Evolutionary conservation across 2,113 vertebrate species (phyloP), one percentile per base, ranked within the genome.

Genomic region (Petromus typicus): DNA sequence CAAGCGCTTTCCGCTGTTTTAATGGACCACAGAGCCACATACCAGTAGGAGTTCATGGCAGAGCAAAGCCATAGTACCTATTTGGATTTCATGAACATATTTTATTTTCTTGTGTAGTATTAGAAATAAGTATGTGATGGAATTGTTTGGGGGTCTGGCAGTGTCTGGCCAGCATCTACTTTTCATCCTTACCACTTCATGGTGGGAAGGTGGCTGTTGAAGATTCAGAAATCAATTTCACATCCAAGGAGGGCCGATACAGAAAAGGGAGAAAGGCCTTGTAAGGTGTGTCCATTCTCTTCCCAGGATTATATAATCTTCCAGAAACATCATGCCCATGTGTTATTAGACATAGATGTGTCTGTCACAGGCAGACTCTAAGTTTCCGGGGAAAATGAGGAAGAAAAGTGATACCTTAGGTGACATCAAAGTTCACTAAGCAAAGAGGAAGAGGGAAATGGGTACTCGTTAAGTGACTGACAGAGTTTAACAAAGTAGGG

Each of bases 391-490:
- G 27, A 54, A 27, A 37, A n/a, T 10, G 51, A n/a, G 14, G 18
- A 89, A 92, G 30, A 25, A 66, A 89, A 80, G 25, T 75, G 34
- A 90, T 34, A 89, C 14, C 48, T n/a, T 64, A 75, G 66, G 40
- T 27, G 56, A 88, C 69, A 75, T 45, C 27, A 73, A 80, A 95
- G 45, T 80, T 95, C 54, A 69, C 6, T 84, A 17, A 76, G 40
- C 57, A 84, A 59, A 95, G 92, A 51, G 20, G 40, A 95, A 87
- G 22, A 34, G 4, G 64, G 7, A 82, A 69, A 92, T 71, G 30
- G 13, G 45, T 84, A 73, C 5, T 80, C 76, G 64, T 57, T 57
- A 88, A 90, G 76, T 48, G 83, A 85, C 54, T 87, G 59, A 40
- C n/a, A 71, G 51, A 61, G 25, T 80, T 56, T 80, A 88, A 64